These are phyloP conservation scores for Aphrocallistes beatrix DNA, from an alignment of 37 sponge, comb jelly and placozoan genomes.

Conservation along the genomic window DNA sequence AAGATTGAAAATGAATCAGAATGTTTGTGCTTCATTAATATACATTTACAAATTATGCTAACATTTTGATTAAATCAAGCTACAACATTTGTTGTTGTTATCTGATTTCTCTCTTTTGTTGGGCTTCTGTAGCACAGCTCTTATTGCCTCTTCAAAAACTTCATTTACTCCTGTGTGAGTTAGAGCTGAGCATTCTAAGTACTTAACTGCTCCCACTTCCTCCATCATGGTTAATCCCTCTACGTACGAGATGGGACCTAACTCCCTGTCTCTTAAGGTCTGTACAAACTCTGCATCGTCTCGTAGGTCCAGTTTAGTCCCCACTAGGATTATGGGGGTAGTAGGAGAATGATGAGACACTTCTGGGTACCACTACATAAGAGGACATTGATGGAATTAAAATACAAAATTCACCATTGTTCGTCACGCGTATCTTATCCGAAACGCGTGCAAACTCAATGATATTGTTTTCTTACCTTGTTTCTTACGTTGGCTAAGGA, in stretches of 20 bases:
- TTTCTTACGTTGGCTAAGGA: no score
- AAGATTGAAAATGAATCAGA: no score
- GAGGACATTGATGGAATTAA: no score
- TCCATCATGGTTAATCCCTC: slow-evolving; percentile 45
- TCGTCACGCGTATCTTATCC: no score
- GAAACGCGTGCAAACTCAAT: no score
- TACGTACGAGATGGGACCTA: slow-evolving; percentile 33
- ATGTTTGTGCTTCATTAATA: no score
- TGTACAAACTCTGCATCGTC: slow-evolving; percentile 45
- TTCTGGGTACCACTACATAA: slow-evolving; percentile 56
- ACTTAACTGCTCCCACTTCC: slow-evolving; percentile 48
- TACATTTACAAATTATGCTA: no score
- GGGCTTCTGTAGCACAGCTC: slow-evolving; percentile 64
- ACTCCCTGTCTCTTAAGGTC: slow-evolving; percentile 33
- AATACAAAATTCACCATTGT: no score
- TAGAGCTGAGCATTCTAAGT: slow-evolving; percentile 60
- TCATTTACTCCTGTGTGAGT: slow-evolving; percentile 50
- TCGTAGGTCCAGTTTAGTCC: slow-evolving; percentile 58
- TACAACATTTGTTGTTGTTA: no score
- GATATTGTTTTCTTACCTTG: no score
- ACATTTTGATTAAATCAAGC: no score
- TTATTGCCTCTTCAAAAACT: slow-evolving; percentile 75
- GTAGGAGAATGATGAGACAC: slow-evolving; percentile 55
- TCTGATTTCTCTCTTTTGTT: no score
- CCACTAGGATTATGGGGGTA: slow-evolving; percentile 56